Base-by-base conservation (phyloP, 2,888 invertebrate genomes). In the Rhagophthalmus giganteus region DNA sequence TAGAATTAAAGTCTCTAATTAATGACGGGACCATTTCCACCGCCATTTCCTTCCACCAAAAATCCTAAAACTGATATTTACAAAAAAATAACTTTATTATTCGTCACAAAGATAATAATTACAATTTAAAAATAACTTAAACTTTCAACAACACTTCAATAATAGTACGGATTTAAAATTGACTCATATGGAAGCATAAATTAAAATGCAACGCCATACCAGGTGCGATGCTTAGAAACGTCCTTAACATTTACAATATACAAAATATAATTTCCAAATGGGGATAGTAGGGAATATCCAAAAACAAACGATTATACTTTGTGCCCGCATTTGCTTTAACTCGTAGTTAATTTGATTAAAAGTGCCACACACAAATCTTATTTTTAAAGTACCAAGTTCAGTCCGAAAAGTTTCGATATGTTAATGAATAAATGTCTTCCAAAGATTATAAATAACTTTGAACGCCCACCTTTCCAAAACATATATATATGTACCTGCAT, bases 241-340 rank as follows among this genome's bases (percentile, higher is more conserved):
- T n/a, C n/a, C n/a, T n/a, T n/a, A n/a, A n/a, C n/a, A n/a, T n/a
- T n/a, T n/a, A n/a, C n/a, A n/a, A n/a, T n/a, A n/a, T 20, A 20
- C 20, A 20, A 20, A 7, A 20, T 7, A 7, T 25, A 24, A n/a
- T 38, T 16, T 31, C 16, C n/a, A 28, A 27, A 14, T 16, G 27
- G 11, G 9, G 27, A 30, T 30, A 6, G 12, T 31, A 16, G 20
- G 40, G 24, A 41, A 31, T 24, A 41, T 32, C 20, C 24, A 31
- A 30, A 32, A 5, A 24, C 20, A 14, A n/a, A 14, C 13, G 12
- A 25, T 16, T 24, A 41, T 24, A 24, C 12, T 39, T 26, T 39
- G 47, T 47, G 47, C 47, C 32, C 31, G 25, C 7, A 20, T 41
- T 30, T 41, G 32, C 28, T 38, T 38, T 31, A 12, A 41, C 20